Percentiles rank a stretch among this genome's conserved stretches.
These are phyloP conservation scores for Gadus chalcogrammus DNA, from an alignment of 2,113 vertebrate species.

Conservation along the genomic window DNA sequence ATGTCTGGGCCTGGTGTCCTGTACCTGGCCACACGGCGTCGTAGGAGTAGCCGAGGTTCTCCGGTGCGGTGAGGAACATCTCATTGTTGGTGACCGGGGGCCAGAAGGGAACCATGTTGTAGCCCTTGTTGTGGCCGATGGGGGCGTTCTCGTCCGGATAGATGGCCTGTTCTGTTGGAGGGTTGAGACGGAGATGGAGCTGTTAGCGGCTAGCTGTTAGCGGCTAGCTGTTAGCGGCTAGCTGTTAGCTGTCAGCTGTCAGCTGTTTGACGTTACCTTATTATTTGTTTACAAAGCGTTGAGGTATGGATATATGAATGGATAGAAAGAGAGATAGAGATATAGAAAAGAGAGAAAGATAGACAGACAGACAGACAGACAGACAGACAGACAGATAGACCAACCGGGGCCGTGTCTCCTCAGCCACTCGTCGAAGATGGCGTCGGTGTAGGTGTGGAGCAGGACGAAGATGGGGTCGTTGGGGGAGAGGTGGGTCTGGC, in stretches of 20 bases:
- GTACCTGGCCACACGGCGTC: slow-evolving; percentile 90
- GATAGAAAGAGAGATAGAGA: background rate
- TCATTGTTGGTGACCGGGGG: slow-evolving; percentile 90
- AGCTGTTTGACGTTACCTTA: no score
- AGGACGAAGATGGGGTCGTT: slow-evolving; percentile 97
- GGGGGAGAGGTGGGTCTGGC: slow-evolving; percentile 94
- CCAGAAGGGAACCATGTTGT: slow-evolving; percentile 99
- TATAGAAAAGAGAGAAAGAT: background rate
- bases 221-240: no score
- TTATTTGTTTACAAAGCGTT: no score
- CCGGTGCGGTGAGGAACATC: slow-evolving; percentile 90
- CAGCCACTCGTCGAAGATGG: slow-evolving; percentile 96
- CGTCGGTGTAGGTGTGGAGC: slow-evolving; percentile 94
- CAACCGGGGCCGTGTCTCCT: slow-evolving; percentile 85
- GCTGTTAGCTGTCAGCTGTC: no score
- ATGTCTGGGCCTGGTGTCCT: no score
- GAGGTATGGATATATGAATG: no score
- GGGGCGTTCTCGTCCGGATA: slow-evolving; percentile 94
- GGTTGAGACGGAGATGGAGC: background rate
- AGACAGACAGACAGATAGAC: background rate
- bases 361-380: background rate
- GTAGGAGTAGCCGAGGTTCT: slow-evolving; percentile 90
- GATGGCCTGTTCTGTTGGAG: slow-evolving; percentile 70
- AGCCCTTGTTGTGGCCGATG: slow-evolving; percentile 91
- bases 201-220: no score